Evolutionary conservation across 1,140 invertebrate genomes (phyloP).

Genomic region (Zaprionus tsacasi): DNA sequence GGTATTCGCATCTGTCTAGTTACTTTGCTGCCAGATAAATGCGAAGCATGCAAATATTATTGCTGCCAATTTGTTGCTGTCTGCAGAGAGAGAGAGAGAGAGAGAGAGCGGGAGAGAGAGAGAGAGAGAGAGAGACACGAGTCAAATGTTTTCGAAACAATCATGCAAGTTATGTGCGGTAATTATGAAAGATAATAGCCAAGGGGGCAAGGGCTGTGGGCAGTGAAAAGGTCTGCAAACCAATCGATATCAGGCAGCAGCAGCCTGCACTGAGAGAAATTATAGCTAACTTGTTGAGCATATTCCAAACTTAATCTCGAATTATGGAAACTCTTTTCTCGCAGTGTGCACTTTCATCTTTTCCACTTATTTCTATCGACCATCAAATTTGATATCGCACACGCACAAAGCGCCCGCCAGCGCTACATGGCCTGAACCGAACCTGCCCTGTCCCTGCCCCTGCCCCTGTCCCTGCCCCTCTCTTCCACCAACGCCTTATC

Average conservation of each 20-base stretch:
- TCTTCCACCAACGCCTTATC: constrained; percentile 2
- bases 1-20: constrained; percentile 53
- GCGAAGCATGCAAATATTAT: constrained; percentile 38
- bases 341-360: constrained; percentile 21
- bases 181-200: constrained; percentile 35
- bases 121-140: neutral
- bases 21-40: constrained; percentile 47
- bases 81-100: neutral
- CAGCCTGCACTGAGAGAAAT: neutral
- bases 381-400: constrained; percentile 39
- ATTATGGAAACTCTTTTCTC: neutral
- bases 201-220: neutral
- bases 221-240: too few relatives aligned
- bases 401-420: constrained; percentile 13
- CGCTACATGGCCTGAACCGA: neutral
- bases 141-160: constrained; percentile 14
- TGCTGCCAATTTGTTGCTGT: constrained; percentile 15
- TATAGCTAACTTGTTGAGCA: too few relatives aligned
- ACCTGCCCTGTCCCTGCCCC: neutral
- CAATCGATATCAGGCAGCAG: constrained; percentile 13
- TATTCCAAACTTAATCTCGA: too few relatives aligned
- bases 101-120: neutral
- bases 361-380: constrained; percentile 30
- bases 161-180: constrained; percentile 16
- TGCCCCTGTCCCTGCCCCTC: neutral